Percentiles rank a stretch among this genome's conserved stretches.
phyloP scores from a whole-genome alignment of 2,888 invertebrate species.

The Kryphioiulus occultus region DNA sequence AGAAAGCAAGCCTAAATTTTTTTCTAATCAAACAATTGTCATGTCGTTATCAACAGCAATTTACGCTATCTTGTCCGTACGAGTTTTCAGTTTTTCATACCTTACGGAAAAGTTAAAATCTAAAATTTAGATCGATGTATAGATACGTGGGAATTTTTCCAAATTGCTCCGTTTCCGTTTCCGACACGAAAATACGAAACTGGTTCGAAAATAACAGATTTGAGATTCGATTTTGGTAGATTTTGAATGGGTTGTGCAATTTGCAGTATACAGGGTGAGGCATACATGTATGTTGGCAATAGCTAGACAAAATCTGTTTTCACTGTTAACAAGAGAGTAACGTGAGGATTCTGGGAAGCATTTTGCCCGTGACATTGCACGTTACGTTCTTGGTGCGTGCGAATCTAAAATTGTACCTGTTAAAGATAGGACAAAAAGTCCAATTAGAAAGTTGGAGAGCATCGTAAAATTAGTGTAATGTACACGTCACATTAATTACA shows the following conservation, averaged over 20 bases:
- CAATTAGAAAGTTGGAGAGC: no score
- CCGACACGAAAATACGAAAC: not conserved
- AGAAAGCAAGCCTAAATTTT: not conserved
- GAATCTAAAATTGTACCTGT: no score
- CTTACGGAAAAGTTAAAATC: not conserved
- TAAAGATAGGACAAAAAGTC: no score
- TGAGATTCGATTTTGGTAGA: not conserved
- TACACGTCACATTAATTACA: no score
- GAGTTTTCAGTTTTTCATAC: not conserved
- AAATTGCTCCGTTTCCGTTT: not conserved
- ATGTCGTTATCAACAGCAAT: not conserved
- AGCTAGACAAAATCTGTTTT: no score
- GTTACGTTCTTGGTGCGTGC: no score
- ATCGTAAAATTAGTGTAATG: no score
- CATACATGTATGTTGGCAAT: no score
- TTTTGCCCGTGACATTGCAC: no score
- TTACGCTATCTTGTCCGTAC: not conserved
- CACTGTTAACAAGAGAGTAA: no score
- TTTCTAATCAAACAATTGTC: not conserved
- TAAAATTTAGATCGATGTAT: not conserved
- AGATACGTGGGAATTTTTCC: conserved; percentile 2
- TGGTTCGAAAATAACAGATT: not conserved
- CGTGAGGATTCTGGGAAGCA: no score
- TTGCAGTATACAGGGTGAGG: no score
- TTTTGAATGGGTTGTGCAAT: not conserved